Conservation (phyloP, 1,140 invertebrate genomes). For the Steinernema feltiae region DNA sequence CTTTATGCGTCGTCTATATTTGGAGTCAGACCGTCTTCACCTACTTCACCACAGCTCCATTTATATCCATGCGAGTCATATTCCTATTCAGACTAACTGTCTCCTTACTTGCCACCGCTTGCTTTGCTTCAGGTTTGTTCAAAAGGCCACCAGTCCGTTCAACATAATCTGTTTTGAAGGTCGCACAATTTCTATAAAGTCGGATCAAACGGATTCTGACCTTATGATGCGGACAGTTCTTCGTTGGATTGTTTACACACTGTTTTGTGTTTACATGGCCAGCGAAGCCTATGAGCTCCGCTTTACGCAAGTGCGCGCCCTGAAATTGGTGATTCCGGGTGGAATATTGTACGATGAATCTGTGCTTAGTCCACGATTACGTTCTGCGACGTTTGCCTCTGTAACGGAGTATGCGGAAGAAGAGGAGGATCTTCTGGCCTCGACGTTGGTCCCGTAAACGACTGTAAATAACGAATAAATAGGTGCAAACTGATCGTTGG, state of each 20-base stretch:
- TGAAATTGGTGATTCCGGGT: neutral
- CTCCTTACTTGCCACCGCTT: neutral
- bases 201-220: neutral
- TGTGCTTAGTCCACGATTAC: neutral
- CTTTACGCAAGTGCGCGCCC: neutral
- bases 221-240: neutral
- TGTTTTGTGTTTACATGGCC: neutral
- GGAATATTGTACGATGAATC: neutral
- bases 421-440: neutral
- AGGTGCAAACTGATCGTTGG: too few relatives aligned
- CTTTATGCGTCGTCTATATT: neutral
- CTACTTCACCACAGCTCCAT: neutral
- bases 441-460: neutral
- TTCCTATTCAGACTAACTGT: neutral
- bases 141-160: neutral
- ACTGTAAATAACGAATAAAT: neutral
- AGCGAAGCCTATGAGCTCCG: conserved; percentile 5
- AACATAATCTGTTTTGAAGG: neutral
- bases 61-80: neutral
- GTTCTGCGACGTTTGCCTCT: neutral
- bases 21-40: neutral
- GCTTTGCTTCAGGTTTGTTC: neutral
- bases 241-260: neutral
- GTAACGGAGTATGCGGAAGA: neutral
- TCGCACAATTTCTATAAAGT: neutral